Base-by-base conservation (phyloP, 1,140 invertebrate species). In the Euwallacea fornicatus region DNA sequence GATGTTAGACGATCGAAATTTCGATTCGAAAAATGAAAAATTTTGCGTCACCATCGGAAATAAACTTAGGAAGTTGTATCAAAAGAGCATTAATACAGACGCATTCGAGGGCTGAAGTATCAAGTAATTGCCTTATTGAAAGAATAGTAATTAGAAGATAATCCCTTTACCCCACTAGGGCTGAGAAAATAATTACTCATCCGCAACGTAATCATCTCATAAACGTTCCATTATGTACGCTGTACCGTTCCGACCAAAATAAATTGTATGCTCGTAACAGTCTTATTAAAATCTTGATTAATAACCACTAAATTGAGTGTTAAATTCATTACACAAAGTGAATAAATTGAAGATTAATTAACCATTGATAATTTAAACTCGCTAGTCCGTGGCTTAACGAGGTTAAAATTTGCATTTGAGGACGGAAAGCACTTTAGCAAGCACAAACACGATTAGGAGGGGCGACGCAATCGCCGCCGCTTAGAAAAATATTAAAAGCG, bases 261-360 rank as follows among this genome's bases (percentile, higher is more conserved):
- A 62, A 69, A 69, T 62, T 69, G 44, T 69, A 62, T 63, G 67
- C 59, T 44, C 59, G 67, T 69, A 69, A 61, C 79, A 76, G 77
- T 76, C 81, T 81, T 80, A 83, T 83, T 81, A 82, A 81, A 83
- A 83, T 80, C 82, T 83, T 82, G 78, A 83, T 83, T 83, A 83
- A 83, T 83, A 82, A 82, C 80, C 81, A 77, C 80, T 78, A 82
- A 83, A 83, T 83, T 83, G 82, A 83, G 82, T 82, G 82, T 83
- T 83, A 83, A 83, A 83, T 83, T 83, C 81, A 82, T 83, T 83
- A 83, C 76, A 82, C 78, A 83, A 83, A 83, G 82, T 82, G 82
- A 83, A 83, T 82, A 83, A 83, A 83, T 83, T 83, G 82, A 81
- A 83, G 80, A 82, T 83, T 82, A 83, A 83, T 83, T 83, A 83